phyloP scores from a whole-genome alignment of 2,888 invertebrate species.

The Unio delphinus region DNA sequence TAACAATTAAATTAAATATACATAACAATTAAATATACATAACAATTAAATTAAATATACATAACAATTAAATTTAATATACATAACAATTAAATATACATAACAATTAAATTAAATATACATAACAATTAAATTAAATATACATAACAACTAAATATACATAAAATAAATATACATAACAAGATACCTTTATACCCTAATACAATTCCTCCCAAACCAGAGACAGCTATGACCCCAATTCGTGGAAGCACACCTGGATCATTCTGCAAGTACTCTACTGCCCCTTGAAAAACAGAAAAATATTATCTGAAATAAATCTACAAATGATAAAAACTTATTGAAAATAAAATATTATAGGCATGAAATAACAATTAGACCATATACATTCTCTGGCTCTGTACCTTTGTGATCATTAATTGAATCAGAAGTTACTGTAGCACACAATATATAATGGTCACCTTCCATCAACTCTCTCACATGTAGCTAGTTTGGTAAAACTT shows the following conservation, averaged over 20 bases:
- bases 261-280: slow-evolving; percentile 49
- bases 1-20: too few species aligned
- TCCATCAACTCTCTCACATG: too few species aligned
- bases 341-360: neutral
- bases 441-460: too few species aligned
- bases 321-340: neutral
- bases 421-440: too few species aligned
- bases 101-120: neutral
- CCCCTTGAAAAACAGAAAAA: slow-evolving; percentile 29
- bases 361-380: too few species aligned
- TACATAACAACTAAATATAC: too few species aligned
- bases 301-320: neutral
- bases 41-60: neutral
- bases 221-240: slow-evolving; percentile 57
- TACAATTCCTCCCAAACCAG: slow-evolving; percentile 60
- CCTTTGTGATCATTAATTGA: too few species aligned
- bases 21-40: too few species aligned
- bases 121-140: neutral
- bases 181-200: slow-evolving; percentile 57
- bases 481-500: too few species aligned
- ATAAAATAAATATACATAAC: neutral
- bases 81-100: neutral
- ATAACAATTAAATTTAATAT: neutral
- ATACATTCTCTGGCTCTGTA: too few species aligned
- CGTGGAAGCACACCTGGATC: slow-evolving; percentile 58